A percentile compares a stretch with the other conserved stretches of the same genome.
These are phyloP conservation scores for Osmerus mordax DNA, from an alignment of 2,113 vertebrate species.

Conservation along the genomic window DNA sequence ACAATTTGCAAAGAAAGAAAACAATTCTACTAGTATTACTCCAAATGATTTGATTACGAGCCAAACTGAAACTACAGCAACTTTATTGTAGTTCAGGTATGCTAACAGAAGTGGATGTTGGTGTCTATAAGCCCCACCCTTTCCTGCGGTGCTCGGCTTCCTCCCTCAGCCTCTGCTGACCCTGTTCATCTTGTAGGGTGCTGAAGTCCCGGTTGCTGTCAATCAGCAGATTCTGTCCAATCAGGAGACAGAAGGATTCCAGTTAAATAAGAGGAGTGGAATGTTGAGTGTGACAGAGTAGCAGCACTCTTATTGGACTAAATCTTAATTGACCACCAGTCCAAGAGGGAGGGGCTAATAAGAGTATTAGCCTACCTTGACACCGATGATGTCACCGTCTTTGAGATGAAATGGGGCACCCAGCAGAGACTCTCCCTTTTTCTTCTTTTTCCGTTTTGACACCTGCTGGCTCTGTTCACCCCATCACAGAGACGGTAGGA, in stretches of 20 bases:
- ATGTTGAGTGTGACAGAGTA: no score
- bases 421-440: conserved; percentile 80
- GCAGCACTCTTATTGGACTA: no score
- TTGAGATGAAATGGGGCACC: conserved; percentile 83
- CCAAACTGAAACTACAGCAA: no score
- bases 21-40: neutral
- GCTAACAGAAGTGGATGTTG: no score
- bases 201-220: conserved; percentile 80
- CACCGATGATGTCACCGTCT: conserved; percentile 85
- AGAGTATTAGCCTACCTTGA: conserved; percentile 76
- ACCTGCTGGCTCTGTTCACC: conserved; percentile 77
- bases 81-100: no score
- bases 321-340: no score
- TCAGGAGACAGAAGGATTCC: conserved; percentile 3
- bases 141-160: conserved; percentile 67
- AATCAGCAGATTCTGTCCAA: conserved; percentile 79
- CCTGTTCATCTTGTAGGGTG: conserved; percentile 74
- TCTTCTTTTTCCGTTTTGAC: conserved; percentile 89
- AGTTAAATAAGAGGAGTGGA: no score
- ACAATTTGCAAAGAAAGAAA: neutral
- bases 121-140: conserved; percentile 60
- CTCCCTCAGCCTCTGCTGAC: conserved; percentile 74
- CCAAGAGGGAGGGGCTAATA: neutral
- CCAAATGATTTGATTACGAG: no score
- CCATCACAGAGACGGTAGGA: neutral